Evolutionary conservation across 35 echinoderm and acorn worm species (phyloP), one percentile per base, ranked within the genome.

Genomic region (Apostichopus japonicus): DNA sequence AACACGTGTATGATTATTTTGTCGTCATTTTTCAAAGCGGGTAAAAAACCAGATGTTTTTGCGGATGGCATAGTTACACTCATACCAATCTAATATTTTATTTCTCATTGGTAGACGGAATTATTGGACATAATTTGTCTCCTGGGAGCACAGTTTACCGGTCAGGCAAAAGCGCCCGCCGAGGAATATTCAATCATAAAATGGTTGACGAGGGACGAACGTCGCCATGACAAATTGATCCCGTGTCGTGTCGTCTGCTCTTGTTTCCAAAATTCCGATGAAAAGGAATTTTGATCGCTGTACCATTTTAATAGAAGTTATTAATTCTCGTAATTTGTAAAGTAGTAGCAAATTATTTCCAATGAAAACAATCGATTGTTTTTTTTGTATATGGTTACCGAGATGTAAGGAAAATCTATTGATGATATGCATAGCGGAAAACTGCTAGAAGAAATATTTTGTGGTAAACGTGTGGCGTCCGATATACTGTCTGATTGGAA

Each of bases 151-250:
- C 81, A 58, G 57, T 58, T 57, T 84, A 84, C 57, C 81, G 81
- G 55, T 58, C 57, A 57, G 81, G 54, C 53, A 23, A 84, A 57
- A 53, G 24, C 54, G 23, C 54, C 21, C 81, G 22, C 81, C n/a
- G 1, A 23, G 57, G 16, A 84, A 57, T 56, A 84, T 84, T 16
- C 21, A 84, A 55, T 84, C 56, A 57, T 84, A 84, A 84, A 84
- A 84, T 57, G 21, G 81, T 57, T 58, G 53, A 55, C 22, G 55
- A 51, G 81, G 55, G 55, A 55, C 81, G 11, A 55, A 11, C 81
- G 81, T 57, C 81, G 81, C 81, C 81, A 57, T 51, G 81, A 84
- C 81, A 84, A 84, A 84, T 84, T 56, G 81, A 58, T 84, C 54
- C 54, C 81, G 53, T 51, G 81, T 84, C 54, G 81, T 22, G 81